These are phyloP conservation scores for Dryococelus australis DNA, from an alignment of 2,888 invertebrate genomes.

Conservation along the genomic window DNA sequence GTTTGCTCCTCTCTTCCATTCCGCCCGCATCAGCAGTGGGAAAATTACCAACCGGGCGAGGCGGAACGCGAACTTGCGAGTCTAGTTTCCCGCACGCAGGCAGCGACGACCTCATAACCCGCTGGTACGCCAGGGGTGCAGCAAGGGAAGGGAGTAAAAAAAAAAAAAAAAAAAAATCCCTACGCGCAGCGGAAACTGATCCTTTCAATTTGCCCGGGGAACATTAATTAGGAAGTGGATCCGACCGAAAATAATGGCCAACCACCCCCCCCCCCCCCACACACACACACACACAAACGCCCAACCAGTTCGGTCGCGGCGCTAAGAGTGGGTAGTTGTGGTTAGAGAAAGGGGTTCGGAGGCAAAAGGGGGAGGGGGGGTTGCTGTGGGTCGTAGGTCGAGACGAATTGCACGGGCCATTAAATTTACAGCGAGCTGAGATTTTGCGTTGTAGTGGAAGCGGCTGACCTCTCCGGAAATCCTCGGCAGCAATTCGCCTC, in stretches of 20 bases:
- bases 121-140: background rate
- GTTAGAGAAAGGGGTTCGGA: too few relatives aligned
- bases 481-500: too few relatives aligned
- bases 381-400: background rate
- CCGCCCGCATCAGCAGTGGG: background rate
- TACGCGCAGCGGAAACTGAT: background rate
- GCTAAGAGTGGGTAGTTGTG: background rate
- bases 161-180: background rate
- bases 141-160: background rate
- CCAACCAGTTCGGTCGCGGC: too few relatives aligned
- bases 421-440: background rate
- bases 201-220: conserved; percentile 8
- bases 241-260: conserved; percentile 10
- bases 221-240: conserved; percentile 9
- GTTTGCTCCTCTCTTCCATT: background rate
- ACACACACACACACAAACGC: too few relatives aligned
- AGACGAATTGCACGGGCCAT: conserved; percentile 3
- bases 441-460: background rate
- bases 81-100: background rate
- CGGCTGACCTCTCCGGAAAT: background rate
- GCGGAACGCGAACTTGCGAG: background rate
- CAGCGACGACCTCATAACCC: background rate
- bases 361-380: background rate
- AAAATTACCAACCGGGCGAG: background rate
- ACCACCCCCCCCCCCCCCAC: background rate